phyloP scores from a whole-genome alignment of 2,113 vertebrate species.

The Monopterus albus region DNA sequence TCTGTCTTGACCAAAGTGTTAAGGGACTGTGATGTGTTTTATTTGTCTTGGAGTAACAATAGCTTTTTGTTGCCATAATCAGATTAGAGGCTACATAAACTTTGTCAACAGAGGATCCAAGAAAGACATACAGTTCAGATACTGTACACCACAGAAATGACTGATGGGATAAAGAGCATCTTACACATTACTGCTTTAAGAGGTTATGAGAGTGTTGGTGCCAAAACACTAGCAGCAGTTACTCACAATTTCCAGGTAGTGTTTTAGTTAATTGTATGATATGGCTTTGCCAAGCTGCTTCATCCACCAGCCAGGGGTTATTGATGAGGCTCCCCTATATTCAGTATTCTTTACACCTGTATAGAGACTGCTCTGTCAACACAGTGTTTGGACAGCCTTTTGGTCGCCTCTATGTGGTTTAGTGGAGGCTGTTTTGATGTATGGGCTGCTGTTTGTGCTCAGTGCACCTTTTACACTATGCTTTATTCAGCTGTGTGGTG shows the following conservation, averaged over 20 bases:
- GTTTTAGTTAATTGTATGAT: slow-evolving; percentile 58
- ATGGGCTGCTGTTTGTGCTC: slow-evolving; percentile 60
- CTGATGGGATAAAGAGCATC: not conserved
- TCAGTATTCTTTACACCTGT: slow-evolving; percentile 51
- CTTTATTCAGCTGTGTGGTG: slow-evolving; percentile 64
- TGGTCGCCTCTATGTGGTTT: slow-evolving; percentile 46
- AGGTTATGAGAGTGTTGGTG: slow-evolving; percentile 15
- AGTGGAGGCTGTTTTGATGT: slow-evolving; percentile 63
- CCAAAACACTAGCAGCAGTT: slow-evolving; percentile 33
- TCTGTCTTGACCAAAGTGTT: not conserved
- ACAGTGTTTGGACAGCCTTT: slow-evolving; percentile 55
- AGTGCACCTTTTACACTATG: slow-evolving; percentile 58
- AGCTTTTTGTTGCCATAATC: not conserved
- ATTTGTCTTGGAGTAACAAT: not conserved
- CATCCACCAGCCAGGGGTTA: slow-evolving; percentile 52
- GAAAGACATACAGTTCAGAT: not conserved
- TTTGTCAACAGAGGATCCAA: not conserved
- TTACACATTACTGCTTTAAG: not conserved
- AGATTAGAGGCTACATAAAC: not conserved
- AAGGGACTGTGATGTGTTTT: not conserved
- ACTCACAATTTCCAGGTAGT: slow-evolving; percentile 28
- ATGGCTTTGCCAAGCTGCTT: slow-evolving; percentile 52
- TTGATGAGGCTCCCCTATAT: slow-evolving; percentile 61
- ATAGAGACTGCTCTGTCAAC: slow-evolving; percentile 44
- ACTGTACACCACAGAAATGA: not conserved